A percentile compares a stretch with the other conserved stretches of the same genome.
Evolutionary conservation across 2,797 vertebrate genomes (phyloP).

Genomic region (Tenualosa ilisha): DNA sequence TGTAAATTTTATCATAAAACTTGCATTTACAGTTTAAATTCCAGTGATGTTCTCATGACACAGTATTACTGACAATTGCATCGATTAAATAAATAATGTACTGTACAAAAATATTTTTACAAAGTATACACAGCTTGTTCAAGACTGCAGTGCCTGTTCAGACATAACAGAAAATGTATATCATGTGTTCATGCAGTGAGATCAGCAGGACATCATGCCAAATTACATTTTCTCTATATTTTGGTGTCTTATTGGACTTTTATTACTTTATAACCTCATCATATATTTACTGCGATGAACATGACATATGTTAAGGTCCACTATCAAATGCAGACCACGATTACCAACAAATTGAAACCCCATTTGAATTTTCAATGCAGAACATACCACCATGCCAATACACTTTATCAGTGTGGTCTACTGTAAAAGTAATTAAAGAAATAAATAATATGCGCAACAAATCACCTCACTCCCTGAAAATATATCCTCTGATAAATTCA

Average conservation of each 20-base stretch:
- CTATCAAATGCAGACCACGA: background rate
- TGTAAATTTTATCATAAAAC: background rate
- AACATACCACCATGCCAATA: background rate
- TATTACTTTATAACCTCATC: background rate
- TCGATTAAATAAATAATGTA: background rate
- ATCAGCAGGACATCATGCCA: background rate
- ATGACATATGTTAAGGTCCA: background rate
- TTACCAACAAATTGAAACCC: background rate
- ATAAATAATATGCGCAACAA: background rate
- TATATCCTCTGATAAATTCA: background rate
- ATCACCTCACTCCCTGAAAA: background rate
- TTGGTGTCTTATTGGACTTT: no score
- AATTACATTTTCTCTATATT: background rate
- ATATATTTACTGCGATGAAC: no score
- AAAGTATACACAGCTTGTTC: background rate
- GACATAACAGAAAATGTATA: slow-evolving; percentile 1
- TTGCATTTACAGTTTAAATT: background rate
- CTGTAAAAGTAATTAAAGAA: no score
- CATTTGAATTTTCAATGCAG: background rate
- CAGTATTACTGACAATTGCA: background rate
- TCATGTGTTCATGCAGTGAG: background rate
- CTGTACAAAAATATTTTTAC: background rate
- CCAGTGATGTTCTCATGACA: no score
- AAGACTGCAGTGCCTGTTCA: background rate
- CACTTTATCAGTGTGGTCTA: background rate